Evolutionary conservation across 1,140 invertebrate species (phyloP).

Genomic region (Papilio helenus): DNA sequence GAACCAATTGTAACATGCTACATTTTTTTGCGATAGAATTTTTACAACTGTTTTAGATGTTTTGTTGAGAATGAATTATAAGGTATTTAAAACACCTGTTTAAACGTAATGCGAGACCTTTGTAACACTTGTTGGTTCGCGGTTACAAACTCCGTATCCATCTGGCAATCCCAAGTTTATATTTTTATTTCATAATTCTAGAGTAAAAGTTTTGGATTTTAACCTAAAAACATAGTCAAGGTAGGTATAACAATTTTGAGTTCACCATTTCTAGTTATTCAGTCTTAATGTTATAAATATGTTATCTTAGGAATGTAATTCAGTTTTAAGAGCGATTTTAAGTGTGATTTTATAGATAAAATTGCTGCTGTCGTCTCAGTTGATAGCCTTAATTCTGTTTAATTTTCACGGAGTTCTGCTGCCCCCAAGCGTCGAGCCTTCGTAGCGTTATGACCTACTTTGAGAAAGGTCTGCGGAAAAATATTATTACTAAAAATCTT

Average conservation of each 20-base stretch:
- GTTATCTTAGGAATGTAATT: neutral
- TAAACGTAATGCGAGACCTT: neutral
- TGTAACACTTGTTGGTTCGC: neutral
- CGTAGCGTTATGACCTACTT: slow-evolving; percentile 13
- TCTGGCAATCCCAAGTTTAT: neutral
- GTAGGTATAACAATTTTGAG: neutral
- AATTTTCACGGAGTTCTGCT: slow-evolving; percentile 6
- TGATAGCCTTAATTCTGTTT: slow-evolving; percentile 1
- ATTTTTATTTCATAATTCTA: neutral
- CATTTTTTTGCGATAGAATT: neutral
- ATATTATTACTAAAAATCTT: neutral
- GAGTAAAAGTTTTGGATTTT: neutral
- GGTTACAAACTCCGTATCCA: neutral
- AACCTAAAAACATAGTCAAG: neutral
- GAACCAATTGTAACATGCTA: too few species aligned
- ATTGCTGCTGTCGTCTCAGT: slow-evolving; percentile 8
- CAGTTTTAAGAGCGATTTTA: neutral
- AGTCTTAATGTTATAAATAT: too few species aligned
- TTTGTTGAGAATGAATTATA: too few species aligned
- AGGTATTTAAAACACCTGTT: neutral
- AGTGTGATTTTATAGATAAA: slow-evolving; percentile 6
- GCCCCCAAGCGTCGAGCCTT: neutral
- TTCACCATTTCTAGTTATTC: neutral
- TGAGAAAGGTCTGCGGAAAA: neutral
- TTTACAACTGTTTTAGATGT: neutral